Conservation (phyloP, 2,888 invertebrate species). For the Lumbricus terrestris region DNA sequence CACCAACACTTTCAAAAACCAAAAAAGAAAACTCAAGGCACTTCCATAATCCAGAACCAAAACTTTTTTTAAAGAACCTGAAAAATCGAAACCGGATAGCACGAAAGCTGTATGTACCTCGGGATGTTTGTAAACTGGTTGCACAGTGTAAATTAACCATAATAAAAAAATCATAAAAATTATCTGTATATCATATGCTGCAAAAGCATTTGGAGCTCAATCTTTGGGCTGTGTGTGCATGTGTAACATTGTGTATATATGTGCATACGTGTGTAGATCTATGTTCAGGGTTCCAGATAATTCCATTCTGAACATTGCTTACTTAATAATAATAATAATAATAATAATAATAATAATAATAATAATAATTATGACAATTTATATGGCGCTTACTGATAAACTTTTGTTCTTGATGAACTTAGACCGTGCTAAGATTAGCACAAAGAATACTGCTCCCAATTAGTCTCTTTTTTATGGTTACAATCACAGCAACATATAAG, state of each 20-base stretch:
- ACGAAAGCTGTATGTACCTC: background rate
- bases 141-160: background rate
- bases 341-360: too few relatives aligned
- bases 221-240: background rate
- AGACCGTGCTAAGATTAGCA: background rate
- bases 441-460: background rate
- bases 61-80: background rate
- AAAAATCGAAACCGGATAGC: background rate
- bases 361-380: too few relatives aligned
- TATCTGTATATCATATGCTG: background rate
- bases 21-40: background rate
- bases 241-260: too few relatives aligned
- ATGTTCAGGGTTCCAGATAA: too few relatives aligned
- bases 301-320: too few relatives aligned
- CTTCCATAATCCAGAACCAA: conserved; percentile 3
- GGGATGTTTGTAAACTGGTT: background rate
- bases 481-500: background rate
- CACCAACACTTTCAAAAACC: background rate
- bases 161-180: background rate
- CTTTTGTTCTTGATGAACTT: background rate
- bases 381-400: too few relatives aligned
- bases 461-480: background rate
- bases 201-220: background rate
- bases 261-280: background rate
- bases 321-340: too few relatives aligned